A percentile compares a stretch with the other conserved stretches of the same genome.
Conservation (phyloP, 2,113 vertebrate genomes). For the Dissostichus mawsoni region DNA sequence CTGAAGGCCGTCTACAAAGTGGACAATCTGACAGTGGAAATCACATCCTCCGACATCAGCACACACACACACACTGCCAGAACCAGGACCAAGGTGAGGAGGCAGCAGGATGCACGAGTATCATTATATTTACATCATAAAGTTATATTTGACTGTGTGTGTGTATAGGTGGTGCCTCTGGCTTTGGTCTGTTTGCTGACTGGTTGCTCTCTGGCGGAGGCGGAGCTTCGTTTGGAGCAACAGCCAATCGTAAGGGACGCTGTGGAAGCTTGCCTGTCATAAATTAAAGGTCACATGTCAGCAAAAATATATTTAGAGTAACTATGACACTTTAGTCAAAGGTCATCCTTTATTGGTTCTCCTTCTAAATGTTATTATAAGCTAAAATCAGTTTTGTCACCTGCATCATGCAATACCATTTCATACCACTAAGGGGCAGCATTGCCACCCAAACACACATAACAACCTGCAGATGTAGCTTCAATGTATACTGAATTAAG, state of each 20-base stretch:
- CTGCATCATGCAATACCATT: slow-evolving; percentile 2
- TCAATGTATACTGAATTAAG: neutral
- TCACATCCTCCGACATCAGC: slow-evolving; percentile 62
- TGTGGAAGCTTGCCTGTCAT: slow-evolving; percentile 67
- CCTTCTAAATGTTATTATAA: neutral
- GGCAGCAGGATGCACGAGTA: too few species aligned
- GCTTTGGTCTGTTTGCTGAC: slow-evolving; percentile 82
- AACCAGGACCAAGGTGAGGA: slow-evolving; percentile 72
- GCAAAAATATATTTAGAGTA: neutral
- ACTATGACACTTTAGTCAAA: neutral
- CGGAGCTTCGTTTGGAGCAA: slow-evolving; percentile 67
- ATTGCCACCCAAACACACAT: neutral
- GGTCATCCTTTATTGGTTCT: neutral
- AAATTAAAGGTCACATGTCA: neutral
- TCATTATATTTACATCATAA: neutral
- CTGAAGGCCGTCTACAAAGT: slow-evolving; percentile 78
- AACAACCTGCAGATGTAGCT: neutral
- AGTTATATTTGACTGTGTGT: neutral
- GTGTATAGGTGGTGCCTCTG: slow-evolving; percentile 81
- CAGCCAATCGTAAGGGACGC: slow-evolving; percentile 78
- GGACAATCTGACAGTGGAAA: slow-evolving; percentile 71
- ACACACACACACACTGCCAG: slow-evolving; percentile 67
- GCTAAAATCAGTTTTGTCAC: neutral
- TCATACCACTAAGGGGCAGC: slow-evolving; percentile 18
- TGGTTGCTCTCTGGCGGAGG: slow-evolving; percentile 73